Base-by-base conservation (phyloP, 1,140 invertebrate genomes). In the Aleiodes sp. region DNA sequence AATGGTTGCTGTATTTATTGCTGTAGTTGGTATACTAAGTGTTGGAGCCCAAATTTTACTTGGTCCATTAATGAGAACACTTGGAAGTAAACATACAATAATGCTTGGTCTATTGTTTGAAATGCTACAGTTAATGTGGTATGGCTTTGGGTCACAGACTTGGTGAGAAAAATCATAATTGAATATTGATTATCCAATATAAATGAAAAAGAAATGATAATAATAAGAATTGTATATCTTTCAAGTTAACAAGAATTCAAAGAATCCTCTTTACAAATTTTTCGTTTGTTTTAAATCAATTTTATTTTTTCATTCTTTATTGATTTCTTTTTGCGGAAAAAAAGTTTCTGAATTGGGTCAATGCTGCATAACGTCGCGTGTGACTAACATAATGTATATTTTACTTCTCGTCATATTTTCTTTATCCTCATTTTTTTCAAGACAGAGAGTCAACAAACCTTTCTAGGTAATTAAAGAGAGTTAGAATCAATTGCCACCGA, bases 1-100 rank as follows among this genome's bases (percentile, higher is more conserved):
- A 78, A 94, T 96, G 89, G 98, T 99, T 56, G 98, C 98, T 59
- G 92, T 97, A 73, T 99, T 98, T 86, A 99, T 99, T 80, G 98
- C 97, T 68, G 91, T 98, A 64, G 95, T 99, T 67, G 98, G 98
- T 60, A 92, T 99, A 52, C 88, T 99, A 68, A 99, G 98, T 75
- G 98, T 99, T 29, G 89, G 96, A 73, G 95, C 98, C 70, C 98
- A 99, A 88, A 91, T 95, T 62, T 88, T 97, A 66, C 88, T 99
- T 72, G 94, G 95, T 52, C 90, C 95, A 70, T 88, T 99, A 46
- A 98, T 99, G 93, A 92, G 91, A 84, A 92, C 92, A 74, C 88
- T 98, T 67, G 98, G 98, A 68, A 92, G 94, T 72, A 99, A 99
- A 87, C 94, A 97, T 80, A 97, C 98, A 16, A 99, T 99, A 77